Evolutionary conservation across 2,113 vertebrate genomes (phyloP).

Genomic region (Anhinga rufa): DNA sequence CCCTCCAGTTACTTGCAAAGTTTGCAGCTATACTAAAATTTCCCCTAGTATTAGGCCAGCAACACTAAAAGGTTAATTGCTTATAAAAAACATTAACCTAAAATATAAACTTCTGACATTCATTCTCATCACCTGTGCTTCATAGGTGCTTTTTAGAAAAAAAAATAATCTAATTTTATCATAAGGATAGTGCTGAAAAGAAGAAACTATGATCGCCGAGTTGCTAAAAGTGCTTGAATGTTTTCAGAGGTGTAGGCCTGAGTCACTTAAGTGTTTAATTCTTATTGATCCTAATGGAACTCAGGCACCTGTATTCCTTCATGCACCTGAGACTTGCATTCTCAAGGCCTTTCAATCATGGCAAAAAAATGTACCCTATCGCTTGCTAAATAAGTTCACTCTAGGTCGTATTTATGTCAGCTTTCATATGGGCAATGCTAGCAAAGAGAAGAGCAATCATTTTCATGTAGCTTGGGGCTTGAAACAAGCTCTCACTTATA

Average conservation of each 20-base stretch:
- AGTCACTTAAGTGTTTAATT: background rate
- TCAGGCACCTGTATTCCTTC: background rate
- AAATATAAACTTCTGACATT: background rate
- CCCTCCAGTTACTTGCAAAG: background rate
- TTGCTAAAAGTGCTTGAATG: background rate
- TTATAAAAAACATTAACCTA: background rate
- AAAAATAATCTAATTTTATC: background rate
- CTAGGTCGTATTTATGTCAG: slow-evolving; percentile 15
- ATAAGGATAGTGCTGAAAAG: background rate
- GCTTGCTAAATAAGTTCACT: slow-evolving; percentile 27
- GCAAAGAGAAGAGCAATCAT: slow-evolving; percentile 27
- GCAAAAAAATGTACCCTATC: background rate
- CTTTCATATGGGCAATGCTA: background rate
- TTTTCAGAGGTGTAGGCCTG: background rate
- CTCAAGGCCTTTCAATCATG: background rate
- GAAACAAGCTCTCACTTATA: slow-evolving; percentile 45
- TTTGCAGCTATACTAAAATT: background rate
- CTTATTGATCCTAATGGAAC: background rate
- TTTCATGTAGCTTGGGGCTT: slow-evolving; percentile 32
- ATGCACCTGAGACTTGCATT: background rate
- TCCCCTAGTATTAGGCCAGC: background rate
- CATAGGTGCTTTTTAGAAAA: background rate
- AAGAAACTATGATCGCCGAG: background rate
- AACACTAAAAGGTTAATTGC: background rate
- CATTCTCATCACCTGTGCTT: background rate